Percentiles rank a stretch among this genome's conserved stretches.
phyloP scores from a whole-genome alignment of 2,797 vertebrate species.

The Limnodromus scolopaceus region DNA sequence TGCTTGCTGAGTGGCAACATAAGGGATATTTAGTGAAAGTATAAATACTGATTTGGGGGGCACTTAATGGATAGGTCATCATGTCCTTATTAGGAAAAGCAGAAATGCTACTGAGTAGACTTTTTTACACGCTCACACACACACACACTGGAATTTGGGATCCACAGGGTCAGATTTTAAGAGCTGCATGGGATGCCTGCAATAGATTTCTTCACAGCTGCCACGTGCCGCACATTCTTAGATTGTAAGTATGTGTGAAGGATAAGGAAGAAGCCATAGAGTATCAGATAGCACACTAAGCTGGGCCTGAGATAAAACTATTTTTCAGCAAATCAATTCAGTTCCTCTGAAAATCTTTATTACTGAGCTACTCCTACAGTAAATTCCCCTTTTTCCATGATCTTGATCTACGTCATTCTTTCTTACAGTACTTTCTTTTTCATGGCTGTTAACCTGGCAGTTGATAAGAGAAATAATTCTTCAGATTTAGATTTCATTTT shows the following conservation, averaged over 20 bases:
- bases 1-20: not conserved
- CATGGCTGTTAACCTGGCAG: not conserved
- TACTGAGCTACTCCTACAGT: not conserved
- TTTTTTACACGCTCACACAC: too few relatives aligned
- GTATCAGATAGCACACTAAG: not conserved
- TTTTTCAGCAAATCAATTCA: not conserved
- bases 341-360: not conserved
- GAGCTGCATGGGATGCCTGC: not conserved
- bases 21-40: not conserved
- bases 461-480: not conserved
- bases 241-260: fast-evolving
- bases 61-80: not conserved
- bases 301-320: not conserved
- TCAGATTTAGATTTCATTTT: not conserved
- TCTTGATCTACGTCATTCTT: not conserved
- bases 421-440: not conserved
- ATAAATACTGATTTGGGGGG: not conserved
- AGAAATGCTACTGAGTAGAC: not conserved
- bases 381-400: not conserved
- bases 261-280: not conserved
- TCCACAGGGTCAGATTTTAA: not conserved
- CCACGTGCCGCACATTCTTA: not conserved
- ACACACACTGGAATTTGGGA: not conserved
- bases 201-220: not conserved
- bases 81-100: not conserved